Conservation (phyloP, 2,797 vertebrate genomes). For the Miichthys miiuy region DNA sequence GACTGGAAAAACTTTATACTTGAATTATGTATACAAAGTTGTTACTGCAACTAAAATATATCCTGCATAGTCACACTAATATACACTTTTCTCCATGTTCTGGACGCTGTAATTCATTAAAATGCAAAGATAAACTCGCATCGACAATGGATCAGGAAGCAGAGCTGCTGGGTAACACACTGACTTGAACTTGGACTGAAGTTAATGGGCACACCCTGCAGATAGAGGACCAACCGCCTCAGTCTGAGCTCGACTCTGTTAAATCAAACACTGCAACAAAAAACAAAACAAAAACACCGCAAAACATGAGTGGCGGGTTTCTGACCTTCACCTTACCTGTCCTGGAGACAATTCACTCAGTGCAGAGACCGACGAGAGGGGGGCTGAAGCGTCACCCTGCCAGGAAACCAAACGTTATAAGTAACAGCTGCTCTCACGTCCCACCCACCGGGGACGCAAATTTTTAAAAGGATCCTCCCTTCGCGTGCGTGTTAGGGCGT, state of each 20-base stretch:
- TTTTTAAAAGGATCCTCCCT: slow-evolving; percentile 2
- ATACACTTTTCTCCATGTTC: too few species aligned
- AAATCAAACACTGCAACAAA: neutral
- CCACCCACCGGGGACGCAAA: slow-evolving; percentile 56
- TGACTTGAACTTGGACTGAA: slow-evolving; percentile 16
- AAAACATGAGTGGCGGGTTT: accelerated
- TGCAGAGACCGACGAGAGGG: neutral
- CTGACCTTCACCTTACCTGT: slow-evolving; percentile 58
- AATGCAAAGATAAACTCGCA: neutral
- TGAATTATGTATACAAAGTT: neutral
- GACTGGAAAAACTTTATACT: neutral
- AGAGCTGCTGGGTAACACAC: neutral
- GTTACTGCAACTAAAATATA: neutral
- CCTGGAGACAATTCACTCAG: neutral
- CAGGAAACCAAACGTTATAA: slow-evolving; percentile 20
- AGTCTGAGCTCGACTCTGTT: neutral
- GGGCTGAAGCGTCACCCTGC: neutral
- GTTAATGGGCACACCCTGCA: slow-evolving; percentile 67
- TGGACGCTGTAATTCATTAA: too few species aligned
- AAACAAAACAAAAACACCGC: neutral
- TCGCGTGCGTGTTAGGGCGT: neutral
- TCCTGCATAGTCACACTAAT: neutral
- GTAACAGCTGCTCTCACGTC: neutral
- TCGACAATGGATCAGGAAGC: slow-evolving; percentile 28
- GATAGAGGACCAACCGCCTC: neutral